Conservation (phyloP, 2,888 invertebrate genomes). For the Eustalomyia histrio region DNA sequence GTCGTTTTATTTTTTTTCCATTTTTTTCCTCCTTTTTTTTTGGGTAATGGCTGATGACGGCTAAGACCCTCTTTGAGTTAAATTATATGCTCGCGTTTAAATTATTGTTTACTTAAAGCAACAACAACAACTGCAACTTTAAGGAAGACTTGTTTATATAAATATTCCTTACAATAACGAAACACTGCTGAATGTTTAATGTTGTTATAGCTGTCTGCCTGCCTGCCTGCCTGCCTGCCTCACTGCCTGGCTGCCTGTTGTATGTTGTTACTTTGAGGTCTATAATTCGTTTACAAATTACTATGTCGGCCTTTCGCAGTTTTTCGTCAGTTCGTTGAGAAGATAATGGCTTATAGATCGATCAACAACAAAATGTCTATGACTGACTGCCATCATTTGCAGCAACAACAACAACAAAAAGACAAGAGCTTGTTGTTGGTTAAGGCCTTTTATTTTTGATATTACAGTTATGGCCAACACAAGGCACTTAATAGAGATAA, state of each 20-base stretch:
- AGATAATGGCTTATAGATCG: conserved; percentile 63
- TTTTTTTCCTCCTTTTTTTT: conserved; percentile 24
- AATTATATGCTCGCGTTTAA: conserved; percentile 67
- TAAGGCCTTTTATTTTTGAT: conserved; percentile 3
- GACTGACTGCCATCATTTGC: conserved; percentile 58
- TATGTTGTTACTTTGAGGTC: conserved; percentile 27
- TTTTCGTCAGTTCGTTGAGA: conserved; percentile 68
- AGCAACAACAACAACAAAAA: conserved; percentile 23
- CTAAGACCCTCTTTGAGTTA: conserved; percentile 62
- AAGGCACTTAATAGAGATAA: conserved; percentile 7
- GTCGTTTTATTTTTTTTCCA: conserved; percentile 10
- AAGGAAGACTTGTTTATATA: conserved; percentile 47
- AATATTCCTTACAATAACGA: conserved; percentile 28
- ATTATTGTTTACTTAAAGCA: conserved; percentile 68
- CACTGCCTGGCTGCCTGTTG: neutral
- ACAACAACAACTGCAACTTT: conserved; percentile 32
- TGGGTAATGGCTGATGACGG: conserved; percentile 57
- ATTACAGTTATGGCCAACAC: conserved; percentile 19
- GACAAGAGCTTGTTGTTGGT: conserved; percentile 43
- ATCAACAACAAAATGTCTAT: conserved; percentile 56
- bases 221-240: neutral
- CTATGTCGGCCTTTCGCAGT: conserved; percentile 68
- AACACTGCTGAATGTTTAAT: conserved; percentile 25
- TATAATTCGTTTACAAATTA: conserved; percentile 68
- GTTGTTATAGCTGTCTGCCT: conserved; percentile 6